A percentile compares a stretch with the other conserved stretches of the same genome.
Conservation (phyloP, 2,113 vertebrate genomes). For the Daubentonia madagascariensis region DNA sequence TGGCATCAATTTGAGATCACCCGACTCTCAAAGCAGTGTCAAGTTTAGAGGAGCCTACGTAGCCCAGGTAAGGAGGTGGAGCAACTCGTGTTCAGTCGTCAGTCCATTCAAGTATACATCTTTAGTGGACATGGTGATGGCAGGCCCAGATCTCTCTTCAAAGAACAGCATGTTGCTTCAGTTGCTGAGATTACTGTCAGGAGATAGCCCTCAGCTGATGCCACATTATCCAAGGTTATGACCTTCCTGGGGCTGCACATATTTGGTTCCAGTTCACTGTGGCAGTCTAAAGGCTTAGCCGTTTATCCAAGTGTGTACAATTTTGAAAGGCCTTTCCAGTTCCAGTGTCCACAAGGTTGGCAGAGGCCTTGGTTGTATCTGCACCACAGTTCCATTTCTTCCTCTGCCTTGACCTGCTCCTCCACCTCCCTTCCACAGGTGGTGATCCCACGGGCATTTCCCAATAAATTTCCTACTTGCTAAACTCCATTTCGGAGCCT, state of each 20-base stretch:
- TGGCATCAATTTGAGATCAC: neutral
- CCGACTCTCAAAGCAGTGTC: neutral
- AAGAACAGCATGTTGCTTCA: neutral
- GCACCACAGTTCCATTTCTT: neutral
- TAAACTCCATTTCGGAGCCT: neutral
- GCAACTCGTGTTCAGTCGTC: neutral
- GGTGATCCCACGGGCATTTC: neutral
- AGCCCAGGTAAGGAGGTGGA: neutral
- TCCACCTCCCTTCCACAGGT: neutral
- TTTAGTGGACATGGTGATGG: neutral
- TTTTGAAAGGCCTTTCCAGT: neutral
- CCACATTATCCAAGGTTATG: neutral
- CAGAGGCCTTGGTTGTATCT: neutral
- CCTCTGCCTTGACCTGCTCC: neutral
- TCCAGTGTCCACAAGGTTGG: neutral
- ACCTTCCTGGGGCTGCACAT: neutral
- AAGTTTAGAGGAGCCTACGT: neutral
- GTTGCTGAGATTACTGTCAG: neutral
- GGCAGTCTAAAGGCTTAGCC: neutral
- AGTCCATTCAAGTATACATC: neutral
- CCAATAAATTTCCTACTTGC: neutral
- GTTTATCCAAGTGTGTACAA: neutral
- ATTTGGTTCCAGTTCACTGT: neutral
- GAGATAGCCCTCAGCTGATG: neutral
- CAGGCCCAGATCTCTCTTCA: neutral